Evolutionary conservation across 2,797 vertebrate species (phyloP).

Genomic region (Fratercula arctica): DNA sequence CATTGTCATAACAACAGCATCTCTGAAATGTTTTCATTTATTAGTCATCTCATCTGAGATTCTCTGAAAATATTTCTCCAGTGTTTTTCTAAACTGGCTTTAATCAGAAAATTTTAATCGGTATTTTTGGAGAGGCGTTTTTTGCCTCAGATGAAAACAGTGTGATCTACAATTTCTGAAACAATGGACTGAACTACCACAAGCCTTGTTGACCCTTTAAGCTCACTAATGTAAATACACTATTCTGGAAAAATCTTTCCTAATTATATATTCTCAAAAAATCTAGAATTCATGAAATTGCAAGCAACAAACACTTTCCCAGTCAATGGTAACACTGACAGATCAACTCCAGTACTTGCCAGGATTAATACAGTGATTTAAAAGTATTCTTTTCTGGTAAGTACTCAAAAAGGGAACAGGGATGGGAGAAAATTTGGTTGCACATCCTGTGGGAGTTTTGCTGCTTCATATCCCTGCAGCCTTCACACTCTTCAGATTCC

Average conservation of each 20-base stretch:
- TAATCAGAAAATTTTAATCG: background rate
- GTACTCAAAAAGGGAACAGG: background rate
- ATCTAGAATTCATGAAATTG: background rate
- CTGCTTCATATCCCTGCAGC: background rate
- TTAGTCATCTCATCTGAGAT: background rate
- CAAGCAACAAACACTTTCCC: background rate
- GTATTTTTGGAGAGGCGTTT: background rate
- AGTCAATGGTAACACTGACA: background rate
- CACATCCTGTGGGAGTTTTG: background rate
- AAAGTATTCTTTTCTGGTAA: background rate
- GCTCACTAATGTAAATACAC: background rate
- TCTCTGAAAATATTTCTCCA: background rate
- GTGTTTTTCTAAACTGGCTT: background rate
- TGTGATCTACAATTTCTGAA: background rate
- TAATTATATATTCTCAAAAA: background rate
- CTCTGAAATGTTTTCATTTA: background rate
- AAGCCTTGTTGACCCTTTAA: background rate
- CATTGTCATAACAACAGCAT: background rate
- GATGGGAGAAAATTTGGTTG: background rate
- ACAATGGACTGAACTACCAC: background rate
- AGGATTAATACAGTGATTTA: background rate
- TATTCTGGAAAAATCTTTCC: background rate
- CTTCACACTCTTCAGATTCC: background rate
- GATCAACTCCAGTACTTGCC: background rate
- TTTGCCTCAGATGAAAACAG: background rate